Evolutionary conservation across 2,113 vertebrate genomes (phyloP), one percentile per base, ranked within the genome.

Genomic region (Neoarius graeffei): DNA sequence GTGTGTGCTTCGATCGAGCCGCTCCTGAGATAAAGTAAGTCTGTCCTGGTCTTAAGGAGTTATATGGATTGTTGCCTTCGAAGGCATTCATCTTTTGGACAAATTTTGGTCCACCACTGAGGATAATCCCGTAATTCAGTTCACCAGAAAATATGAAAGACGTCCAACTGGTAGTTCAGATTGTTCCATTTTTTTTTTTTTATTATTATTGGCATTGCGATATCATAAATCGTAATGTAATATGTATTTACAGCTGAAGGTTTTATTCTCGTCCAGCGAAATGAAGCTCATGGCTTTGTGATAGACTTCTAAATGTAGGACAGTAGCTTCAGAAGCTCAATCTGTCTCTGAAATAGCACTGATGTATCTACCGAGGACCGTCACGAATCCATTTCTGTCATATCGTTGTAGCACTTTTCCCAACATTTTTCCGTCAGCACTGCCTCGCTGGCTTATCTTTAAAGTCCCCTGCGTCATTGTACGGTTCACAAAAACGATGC

Each of bases 391-490:
- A 71, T 84, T 88, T 85, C 69, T 48, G 35, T 69, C 74, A 71
- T 81, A 84, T 87, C 85, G 52, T 73, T 35, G 35, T 23, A 35
- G 42, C 67, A 1, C 52, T 7, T 54, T 85, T 89, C 30, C 81
- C 59, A 57, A 64, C 59, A 6, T 66, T 69, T 76, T 89, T 62
- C 83, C 62, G 83, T 89, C 62, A 17, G 60, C 74, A 19, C 56
- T 57, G 25, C 57, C 76, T 82, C 19, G 0, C 25, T 11, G 23
- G 64, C 86, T 90, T 87, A 60, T 83, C 73, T 48, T 54, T 77
- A 79, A 79, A 76, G 82, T 88, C 60, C 23, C 54, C 48, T 15
- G 62, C 83, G 71, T 87, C 85, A 87, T 87, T 83, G 56, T 54
- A 35, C 9, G 7, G 57, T 89, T 76, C 42, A 71, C 71, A 27